These are phyloP conservation scores for Gymnoscopelus braueri DNA, from an alignment of 2,797 vertebrate species.

Conservation along the genomic window DNA sequence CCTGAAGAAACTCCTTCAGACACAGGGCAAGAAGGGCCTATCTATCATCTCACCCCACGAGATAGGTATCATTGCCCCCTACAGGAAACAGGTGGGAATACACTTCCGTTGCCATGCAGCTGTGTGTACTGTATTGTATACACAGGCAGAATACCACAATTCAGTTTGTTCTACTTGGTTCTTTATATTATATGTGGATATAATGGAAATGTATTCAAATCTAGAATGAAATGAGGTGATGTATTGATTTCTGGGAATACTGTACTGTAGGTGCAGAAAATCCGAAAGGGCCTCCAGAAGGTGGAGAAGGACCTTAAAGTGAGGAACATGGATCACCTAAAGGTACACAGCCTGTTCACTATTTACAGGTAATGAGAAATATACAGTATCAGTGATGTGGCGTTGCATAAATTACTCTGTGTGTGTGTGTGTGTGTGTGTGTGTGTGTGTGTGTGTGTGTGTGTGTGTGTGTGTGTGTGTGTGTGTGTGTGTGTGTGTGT, in stretches of 20 bases:
- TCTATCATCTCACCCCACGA: slow-evolving; percentile 78
- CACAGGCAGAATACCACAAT: neutral
- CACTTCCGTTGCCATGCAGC: neutral
- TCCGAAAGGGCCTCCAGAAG: slow-evolving; percentile 81
- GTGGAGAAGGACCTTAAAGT: slow-evolving; percentile 68
- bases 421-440: neutral
- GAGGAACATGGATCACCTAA: slow-evolving; percentile 74
- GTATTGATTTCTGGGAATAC: neutral
- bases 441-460: slow-evolving; percentile 25
- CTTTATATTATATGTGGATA: neutral
- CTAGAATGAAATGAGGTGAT: neutral
- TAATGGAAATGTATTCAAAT: slow-evolving; percentile 1
- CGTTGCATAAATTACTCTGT: neutral
- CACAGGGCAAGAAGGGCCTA: slow-evolving; percentile 79
- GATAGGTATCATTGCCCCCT: slow-evolving; percentile 93
- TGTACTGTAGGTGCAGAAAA: slow-evolving; percentile 90
- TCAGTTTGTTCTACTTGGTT: neutral
- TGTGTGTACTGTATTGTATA: neutral
- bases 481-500: slow-evolving; percentile 24
- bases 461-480: slow-evolving; percentile 24
- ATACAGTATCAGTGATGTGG: neutral
- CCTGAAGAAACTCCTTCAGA: slow-evolving; percentile 84
- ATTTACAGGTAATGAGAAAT: neutral
- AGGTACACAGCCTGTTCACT: slow-evolving; percentile 75
- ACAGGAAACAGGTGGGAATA: slow-evolving; percentile 91